Conservation (phyloP, 2,113 vertebrate genomes). For the Labrus mixtus region DNA sequence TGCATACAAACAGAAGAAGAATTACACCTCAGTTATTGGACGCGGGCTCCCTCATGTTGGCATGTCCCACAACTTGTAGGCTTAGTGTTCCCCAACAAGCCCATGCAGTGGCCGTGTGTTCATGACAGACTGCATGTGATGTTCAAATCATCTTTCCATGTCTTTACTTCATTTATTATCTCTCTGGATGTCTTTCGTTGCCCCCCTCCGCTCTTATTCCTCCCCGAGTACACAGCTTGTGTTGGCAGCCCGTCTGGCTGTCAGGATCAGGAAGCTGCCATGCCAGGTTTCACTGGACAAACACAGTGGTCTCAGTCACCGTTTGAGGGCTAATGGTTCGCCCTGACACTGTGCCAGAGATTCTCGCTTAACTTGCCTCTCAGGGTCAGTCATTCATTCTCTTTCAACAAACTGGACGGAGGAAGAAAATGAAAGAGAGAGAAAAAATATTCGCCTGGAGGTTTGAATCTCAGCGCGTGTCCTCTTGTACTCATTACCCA, state of each 20-base stretch:
- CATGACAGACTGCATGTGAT: too few relatives aligned
- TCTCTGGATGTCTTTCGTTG: not conserved
- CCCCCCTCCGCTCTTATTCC: conserved; percentile 6
- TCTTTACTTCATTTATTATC: not conserved
- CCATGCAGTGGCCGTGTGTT: too few relatives aligned
- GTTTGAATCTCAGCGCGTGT: conserved; percentile 10
- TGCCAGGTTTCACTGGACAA: conserved; percentile 37
- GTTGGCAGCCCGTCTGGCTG: conserved; percentile 34
- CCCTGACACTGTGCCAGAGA: conserved; percentile 12
- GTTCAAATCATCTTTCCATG: too few relatives aligned
- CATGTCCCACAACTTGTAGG: too few relatives aligned
- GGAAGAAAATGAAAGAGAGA: conserved; percentile 11
- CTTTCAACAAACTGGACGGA: not conserved
- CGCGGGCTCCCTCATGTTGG: too few relatives aligned
- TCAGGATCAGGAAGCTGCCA: conserved; percentile 29
- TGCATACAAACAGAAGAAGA: too few relatives aligned
- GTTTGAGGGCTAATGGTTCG: conserved; percentile 28
- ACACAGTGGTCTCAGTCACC: conserved; percentile 12
- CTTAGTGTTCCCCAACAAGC: too few relatives aligned
- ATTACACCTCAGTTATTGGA: too few relatives aligned
- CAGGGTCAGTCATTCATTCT: conserved; percentile 15
- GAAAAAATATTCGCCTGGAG: not conserved
- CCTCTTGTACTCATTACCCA: not conserved
- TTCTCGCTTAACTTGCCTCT: not conserved
- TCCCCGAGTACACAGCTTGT: conserved; percentile 49